Evolutionary conservation across 2,113 vertebrate species (phyloP).

Genomic region (Oreochromis tanganicae): DNA sequence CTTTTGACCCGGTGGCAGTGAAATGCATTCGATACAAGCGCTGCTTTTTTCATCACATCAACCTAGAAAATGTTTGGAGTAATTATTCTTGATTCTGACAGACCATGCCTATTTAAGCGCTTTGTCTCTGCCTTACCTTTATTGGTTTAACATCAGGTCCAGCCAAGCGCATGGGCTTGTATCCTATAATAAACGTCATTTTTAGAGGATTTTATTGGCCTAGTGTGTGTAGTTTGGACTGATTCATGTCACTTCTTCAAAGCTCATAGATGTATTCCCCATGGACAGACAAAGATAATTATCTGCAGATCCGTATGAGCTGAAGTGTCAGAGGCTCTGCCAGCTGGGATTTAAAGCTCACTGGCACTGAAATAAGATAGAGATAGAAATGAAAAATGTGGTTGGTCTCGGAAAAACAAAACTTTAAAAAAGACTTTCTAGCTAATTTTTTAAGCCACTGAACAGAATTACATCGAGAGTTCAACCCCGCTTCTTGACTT

Average conservation of each 20-base stretch:
- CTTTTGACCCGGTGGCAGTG: conserved; percentile 1
- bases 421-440: neutral
- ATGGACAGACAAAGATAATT: conserved; percentile 44
- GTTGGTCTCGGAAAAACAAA: neutral
- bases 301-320: conserved; percentile 21
- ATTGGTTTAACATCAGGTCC: neutral
- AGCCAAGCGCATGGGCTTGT: neutral
- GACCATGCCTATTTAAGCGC: neutral
- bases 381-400: neutral
- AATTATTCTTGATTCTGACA: conserved; percentile 20
- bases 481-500: neutral
- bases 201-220: neutral
- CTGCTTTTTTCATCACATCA: conserved; percentile 20
- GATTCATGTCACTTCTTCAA: neutral
- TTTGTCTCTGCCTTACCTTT: conserved; percentile 6
- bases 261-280: neutral
- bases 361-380: neutral
- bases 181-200: neutral
- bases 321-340: conserved; percentile 23
- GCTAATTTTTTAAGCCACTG: neutral
- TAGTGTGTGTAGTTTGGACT: neutral
- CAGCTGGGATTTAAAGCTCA: conserved; percentile 30
- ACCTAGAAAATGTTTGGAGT: conserved; percentile 6
- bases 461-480: neutral
- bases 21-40: neutral